Evolutionary conservation across 2,888 invertebrate species (phyloP).

Genomic region (Xestia sexstrigata): DNA sequence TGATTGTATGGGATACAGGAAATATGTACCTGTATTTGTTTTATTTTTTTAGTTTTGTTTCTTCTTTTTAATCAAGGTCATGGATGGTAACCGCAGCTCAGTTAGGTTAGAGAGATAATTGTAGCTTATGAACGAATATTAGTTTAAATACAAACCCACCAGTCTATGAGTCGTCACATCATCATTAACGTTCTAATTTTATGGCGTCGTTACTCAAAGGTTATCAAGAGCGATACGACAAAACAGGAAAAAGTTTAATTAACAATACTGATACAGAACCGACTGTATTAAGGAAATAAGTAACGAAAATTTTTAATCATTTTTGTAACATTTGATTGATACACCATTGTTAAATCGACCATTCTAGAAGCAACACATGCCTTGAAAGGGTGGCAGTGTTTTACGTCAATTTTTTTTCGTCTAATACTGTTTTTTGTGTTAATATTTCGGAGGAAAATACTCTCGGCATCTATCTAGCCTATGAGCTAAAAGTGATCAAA

Average conservation of each 20-base stretch:
- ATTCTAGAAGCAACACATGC: background rate
- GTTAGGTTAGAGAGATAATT: background rate
- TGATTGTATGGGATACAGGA: too few relatives aligned
- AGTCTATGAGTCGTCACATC: background rate
- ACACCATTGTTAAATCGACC: background rate
- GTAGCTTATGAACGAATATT: background rate
- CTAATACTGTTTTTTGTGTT: background rate
- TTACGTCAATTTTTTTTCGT: too few relatives aligned
- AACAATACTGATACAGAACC: background rate
- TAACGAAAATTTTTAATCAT: background rate
- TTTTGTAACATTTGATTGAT: background rate
- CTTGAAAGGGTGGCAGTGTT: background rate
- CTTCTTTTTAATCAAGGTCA: background rate
- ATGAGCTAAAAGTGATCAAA: background rate
- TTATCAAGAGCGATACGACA: slow-evolving; percentile 1
- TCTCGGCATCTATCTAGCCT: background rate
- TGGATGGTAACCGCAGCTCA: too few relatives aligned
- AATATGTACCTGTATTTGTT: too few relatives aligned
- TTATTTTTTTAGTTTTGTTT: background rate
- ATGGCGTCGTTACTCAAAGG: background rate
- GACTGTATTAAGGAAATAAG: background rate
- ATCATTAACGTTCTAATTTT: background rate
- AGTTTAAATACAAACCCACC: background rate
- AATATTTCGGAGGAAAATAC: background rate
- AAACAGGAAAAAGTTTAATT: background rate